A percentile compares a stretch with the other conserved stretches of the same genome.
Evolutionary conservation across 2,888 invertebrate species (phyloP).

Genomic region (Luffia ferchaultella): DNA sequence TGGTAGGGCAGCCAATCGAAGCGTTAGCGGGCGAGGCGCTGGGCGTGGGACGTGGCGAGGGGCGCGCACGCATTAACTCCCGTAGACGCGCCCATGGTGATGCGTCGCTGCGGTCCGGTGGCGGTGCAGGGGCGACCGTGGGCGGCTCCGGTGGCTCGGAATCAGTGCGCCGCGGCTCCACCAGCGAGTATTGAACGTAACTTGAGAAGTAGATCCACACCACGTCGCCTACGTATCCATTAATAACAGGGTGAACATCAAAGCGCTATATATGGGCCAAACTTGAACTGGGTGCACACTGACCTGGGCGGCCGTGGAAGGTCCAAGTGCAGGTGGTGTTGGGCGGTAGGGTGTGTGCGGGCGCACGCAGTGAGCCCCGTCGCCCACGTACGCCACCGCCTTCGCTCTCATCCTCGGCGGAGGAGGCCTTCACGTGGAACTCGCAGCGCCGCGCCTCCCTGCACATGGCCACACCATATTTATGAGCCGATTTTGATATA

Average conservation of each 20-base stretch:
- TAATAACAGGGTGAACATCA: neutral
- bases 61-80: slow-evolving; percentile 12
- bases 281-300: slow-evolving; percentile 4
- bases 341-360: slow-evolving; percentile 84
- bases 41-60: slow-evolving; percentile 15
- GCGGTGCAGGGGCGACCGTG: neutral
- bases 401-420: slow-evolving; percentile 64
- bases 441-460: slow-evolving; percentile 71
- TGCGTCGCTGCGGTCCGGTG: slow-evolving; percentile 26
- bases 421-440: slow-evolving; percentile 80
- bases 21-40: slow-evolving; percentile 5
- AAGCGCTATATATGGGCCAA: no score
- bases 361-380: slow-evolving; percentile 78
- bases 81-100: slow-evolving; percentile 7
- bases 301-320: slow-evolving; percentile 77
- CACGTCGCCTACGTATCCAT: slow-evolving; percentile 64
- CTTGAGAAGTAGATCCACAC: slow-evolving; percentile 90
- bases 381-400: slow-evolving; percentile 59
- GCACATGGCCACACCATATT: no score
- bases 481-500: no score
- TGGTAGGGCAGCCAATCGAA: slow-evolving; percentile 67
- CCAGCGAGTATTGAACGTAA: slow-evolving; percentile 80
- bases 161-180: slow-evolving; percentile 56
- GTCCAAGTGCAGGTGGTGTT: slow-evolving; percentile 88
- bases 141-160: slow-evolving; percentile 27